These are phyloP conservation scores for Spialia ferax DNA, from an alignment of 2,888 invertebrate genomes.

Conservation along the genomic window DNA sequence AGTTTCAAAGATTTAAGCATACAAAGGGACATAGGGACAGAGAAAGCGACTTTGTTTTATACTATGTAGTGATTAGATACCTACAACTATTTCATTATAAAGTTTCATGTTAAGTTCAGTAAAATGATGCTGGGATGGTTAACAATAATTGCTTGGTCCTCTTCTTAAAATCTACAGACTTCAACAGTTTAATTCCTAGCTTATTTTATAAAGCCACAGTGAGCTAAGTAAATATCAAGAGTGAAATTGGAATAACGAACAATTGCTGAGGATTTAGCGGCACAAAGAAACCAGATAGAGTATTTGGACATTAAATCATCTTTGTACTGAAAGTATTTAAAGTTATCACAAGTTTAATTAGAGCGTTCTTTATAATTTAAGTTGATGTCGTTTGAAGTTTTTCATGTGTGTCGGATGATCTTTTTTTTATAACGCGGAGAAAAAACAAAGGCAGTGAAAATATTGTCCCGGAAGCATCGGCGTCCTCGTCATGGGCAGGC, in stretches of 20 bases:
- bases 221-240: conserved; percentile 11
- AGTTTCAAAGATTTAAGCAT: too few relatives aligned
- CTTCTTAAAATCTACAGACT: background rate
- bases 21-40: too few relatives aligned
- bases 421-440: too few relatives aligned
- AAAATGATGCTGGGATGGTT: background rate
- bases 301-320: background rate
- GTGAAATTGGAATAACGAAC: conserved; percentile 16
- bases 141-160: background rate
- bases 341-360: too few relatives aligned
- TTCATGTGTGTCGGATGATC: too few relatives aligned
- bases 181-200: background rate
- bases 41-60: too few relatives aligned
- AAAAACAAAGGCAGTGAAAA: conserved; percentile 50
- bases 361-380: too few relatives aligned
- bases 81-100: too few relatives aligned
- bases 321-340: too few relatives aligned
- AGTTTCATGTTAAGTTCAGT: too few relatives aligned
- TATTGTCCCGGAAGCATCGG: conserved; percentile 20
- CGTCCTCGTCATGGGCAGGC: conserved; percentile 51
- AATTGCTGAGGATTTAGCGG: background rate
- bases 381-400: too few relatives aligned
- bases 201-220: conserved; percentile 8
- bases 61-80: too few relatives aligned
- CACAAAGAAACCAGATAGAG: background rate